A percentile compares a stretch with the other conserved stretches of the same genome.
Evolutionary conservation across 2,113 vertebrate species (phyloP).

Genomic region (Anser brachyrhynchus): DNA sequence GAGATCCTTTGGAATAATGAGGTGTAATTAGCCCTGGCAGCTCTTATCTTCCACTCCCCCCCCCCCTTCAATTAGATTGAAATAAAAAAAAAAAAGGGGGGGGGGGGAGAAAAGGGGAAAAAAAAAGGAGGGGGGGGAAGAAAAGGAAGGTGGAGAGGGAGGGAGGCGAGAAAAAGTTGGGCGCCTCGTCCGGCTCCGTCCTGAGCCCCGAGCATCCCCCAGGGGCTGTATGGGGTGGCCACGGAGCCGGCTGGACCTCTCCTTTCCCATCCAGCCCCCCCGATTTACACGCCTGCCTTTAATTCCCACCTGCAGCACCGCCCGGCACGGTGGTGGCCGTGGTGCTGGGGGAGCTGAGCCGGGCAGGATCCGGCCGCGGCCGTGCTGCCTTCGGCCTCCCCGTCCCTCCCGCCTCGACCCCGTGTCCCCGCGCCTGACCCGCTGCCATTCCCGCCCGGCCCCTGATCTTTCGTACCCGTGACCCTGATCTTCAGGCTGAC

Average conservation of each 20-base stretch:
- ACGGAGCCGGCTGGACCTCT: fast-evolving
- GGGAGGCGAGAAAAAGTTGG: neutral
- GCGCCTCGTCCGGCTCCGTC: fast-evolving
- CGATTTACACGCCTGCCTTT: fast-evolving
- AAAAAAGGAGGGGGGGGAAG: neutral
- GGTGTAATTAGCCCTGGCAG: slow-evolving; percentile 31
- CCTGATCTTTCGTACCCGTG: slow-evolving; percentile 41
- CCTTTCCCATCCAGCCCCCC: neutral
- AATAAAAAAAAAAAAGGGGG: neutral
- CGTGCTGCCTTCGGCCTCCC: fast-evolving
- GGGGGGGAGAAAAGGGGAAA: too few species aligned
- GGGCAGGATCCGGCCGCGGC: neutral
- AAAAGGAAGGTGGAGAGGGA: neutral
- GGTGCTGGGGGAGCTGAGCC: neutral
- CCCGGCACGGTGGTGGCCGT: neutral
- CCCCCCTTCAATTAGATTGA: neutral
- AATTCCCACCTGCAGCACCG: neutral
- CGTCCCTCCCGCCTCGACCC: neutral
- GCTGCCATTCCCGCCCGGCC: neutral
- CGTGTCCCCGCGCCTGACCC: neutral
- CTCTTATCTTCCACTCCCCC: neutral
- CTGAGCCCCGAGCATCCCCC: neutral
- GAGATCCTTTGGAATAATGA: slow-evolving; percentile 30
- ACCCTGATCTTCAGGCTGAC: slow-evolving; percentile 53
- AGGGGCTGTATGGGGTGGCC: fast-evolving